These are phyloP conservation scores for Leptinotarsa rubiginosa DNA, from an alignment of 2,888 invertebrate species.

Conservation along the genomic window DNA sequence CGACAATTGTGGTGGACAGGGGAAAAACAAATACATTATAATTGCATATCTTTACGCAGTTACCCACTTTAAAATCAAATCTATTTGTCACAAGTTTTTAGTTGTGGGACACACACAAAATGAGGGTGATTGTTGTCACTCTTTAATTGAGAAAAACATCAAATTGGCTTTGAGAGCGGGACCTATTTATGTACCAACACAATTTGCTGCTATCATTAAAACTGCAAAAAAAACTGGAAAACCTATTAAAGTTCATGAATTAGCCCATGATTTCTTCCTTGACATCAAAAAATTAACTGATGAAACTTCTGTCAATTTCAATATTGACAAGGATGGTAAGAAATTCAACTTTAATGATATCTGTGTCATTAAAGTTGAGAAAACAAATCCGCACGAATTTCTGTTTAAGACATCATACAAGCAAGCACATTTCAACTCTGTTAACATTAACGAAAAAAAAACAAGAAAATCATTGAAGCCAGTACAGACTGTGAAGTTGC, in stretches of 20 bases:
- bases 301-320: slow-evolving; percentile 14
- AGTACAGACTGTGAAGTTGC: background rate
- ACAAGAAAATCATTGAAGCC: background rate
- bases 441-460: slow-evolving; percentile 21
- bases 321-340: slow-evolving; percentile 21
- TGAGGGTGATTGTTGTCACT: slow-evolving; percentile 26
- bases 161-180: slow-evolving; percentile 24
- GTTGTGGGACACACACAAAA: slow-evolving; percentile 27
- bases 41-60: slow-evolving; percentile 24
- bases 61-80: slow-evolving; percentile 24
- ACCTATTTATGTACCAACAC: slow-evolving; percentile 29
- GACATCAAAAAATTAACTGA: slow-evolving; percentile 23
- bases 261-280: slow-evolving; percentile 18
- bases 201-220: slow-evolving; percentile 18
- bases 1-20: slow-evolving; percentile 45
- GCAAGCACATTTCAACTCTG: slow-evolving; percentile 21
- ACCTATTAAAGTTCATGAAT: slow-evolving; percentile 23
- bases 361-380: slow-evolving; percentile 19
- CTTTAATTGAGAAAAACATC: slow-evolving; percentile 34
- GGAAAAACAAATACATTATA: slow-evolving; percentile 29
- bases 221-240: slow-evolving; percentile 21
- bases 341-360: slow-evolving; percentile 32
- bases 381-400: slow-evolving; percentile 20
- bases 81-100: slow-evolving; percentile 28
- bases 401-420: slow-evolving; percentile 29